A percentile compares a stretch with the other conserved stretches of the same genome.
Evolutionary conservation across 2,797 vertebrate genomes (phyloP).

Genomic region (Amniataba percoides): DNA sequence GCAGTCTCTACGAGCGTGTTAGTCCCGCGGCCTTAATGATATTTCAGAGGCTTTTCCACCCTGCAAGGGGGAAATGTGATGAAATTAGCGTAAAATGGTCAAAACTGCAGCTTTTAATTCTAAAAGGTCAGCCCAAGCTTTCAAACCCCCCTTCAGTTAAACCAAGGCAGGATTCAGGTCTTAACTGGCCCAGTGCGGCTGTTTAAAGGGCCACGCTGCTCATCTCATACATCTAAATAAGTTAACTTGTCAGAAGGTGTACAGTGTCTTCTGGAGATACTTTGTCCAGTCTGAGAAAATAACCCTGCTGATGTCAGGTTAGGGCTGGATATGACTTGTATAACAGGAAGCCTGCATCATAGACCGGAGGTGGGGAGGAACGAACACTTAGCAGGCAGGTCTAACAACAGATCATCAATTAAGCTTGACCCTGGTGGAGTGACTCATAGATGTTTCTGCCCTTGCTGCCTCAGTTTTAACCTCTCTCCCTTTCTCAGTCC

Average conservation of each 20-base stretch:
- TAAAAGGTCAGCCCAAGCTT: constrained; percentile 28
- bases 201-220: neutral
- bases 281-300: too few relatives aligned
- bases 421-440: neutral
- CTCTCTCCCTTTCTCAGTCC: neutral
- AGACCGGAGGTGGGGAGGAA: too few relatives aligned
- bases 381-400: neutral
- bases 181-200: neutral
- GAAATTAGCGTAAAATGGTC: neutral
- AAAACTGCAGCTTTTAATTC: constrained; percentile 10
- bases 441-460: neutral
- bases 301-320: too few relatives aligned
- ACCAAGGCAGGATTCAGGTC: neutral
- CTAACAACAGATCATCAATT: neutral
- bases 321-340: too few relatives aligned
- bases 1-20: neutral
- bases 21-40: neutral
- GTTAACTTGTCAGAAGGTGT: neutral
- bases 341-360: too few relatives aligned
- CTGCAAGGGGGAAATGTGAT: neutral
- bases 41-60: constrained; percentile 15
- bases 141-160: constrained; percentile 18
- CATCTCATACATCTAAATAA: neutral
- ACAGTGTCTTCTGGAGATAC: too few relatives aligned
- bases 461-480: neutral